Conservation (phyloP, 2,888 invertebrate genomes). For the Saturnia pavonia region DNA sequence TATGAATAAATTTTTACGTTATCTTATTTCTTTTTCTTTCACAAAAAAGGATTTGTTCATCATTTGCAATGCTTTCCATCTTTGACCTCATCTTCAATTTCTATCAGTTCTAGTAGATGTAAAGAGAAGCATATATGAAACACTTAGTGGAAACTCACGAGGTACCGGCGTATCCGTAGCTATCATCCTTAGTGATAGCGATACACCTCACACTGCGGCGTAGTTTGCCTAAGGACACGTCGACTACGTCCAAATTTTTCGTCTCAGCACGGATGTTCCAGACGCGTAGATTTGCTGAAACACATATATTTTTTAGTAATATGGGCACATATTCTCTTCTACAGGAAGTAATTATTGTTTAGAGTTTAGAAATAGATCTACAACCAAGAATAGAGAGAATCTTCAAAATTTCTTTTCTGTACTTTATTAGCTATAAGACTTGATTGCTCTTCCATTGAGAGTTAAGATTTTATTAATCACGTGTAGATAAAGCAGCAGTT, state of each 20-base stretch:
- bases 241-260: constrained; percentile 86
- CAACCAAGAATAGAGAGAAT: too few relatives aligned
- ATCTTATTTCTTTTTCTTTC: not conserved
- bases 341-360: not conserved
- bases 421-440: too few relatives aligned
- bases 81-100: not conserved
- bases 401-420: too few relatives aligned
- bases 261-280: constrained; percentile 88
- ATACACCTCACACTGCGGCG: constrained; percentile 89
- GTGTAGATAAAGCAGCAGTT: too few relatives aligned
- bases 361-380: too few relatives aligned
- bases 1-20: not conserved
- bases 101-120: not conserved
- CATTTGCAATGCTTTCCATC: not conserved
- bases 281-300: constrained; percentile 84
- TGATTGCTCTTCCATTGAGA: too few relatives aligned
- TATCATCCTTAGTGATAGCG: constrained; percentile 86
- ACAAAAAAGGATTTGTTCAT: not conserved
- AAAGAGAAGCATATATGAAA: too few relatives aligned
- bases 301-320: not conserved
- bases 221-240: constrained; percentile 90
- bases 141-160: constrained; percentile 82
- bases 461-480: too few relatives aligned
- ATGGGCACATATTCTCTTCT: not conserved
- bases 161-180: constrained; percentile 92